Conservation (phyloP, 1,140 invertebrate genomes). For the Apis mellifera region DNA sequence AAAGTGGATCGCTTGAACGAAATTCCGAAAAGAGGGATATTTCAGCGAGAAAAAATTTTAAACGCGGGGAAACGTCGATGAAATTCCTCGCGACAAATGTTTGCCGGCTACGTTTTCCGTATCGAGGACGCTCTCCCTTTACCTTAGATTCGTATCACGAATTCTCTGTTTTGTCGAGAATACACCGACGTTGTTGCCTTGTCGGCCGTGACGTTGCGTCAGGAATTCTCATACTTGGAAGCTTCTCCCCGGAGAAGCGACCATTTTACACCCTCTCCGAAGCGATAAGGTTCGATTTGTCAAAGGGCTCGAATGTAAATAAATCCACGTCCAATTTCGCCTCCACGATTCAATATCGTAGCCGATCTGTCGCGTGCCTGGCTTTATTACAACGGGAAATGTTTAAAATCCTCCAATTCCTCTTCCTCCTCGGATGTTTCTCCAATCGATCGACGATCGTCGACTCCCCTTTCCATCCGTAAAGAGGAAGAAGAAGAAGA, state of each 20-base stretch:
- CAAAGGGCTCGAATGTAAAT: conserved; percentile 55
- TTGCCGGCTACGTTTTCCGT: conserved; percentile 21
- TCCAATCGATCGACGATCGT: no score
- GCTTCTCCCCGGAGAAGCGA: conserved; percentile 1
- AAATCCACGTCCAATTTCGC: conserved; percentile 50
- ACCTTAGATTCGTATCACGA: conserved; percentile 53
- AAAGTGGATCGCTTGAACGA: background rate
- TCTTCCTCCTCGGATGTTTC: no score
- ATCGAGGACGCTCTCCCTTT: conserved; percentile 17
- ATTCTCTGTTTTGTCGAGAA: conserved; percentile 38
- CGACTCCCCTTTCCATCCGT: no score
- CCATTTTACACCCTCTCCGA: conserved; percentile 16
- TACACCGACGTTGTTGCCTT: conserved; percentile 18
- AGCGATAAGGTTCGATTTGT: conserved; percentile 54
- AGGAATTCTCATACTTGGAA: conserved; percentile 58
- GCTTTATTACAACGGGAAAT: conserved; percentile 37
- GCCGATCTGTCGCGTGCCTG: background rate
- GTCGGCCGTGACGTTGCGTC: conserved; percentile 32
- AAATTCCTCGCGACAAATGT: conserved; percentile 28
- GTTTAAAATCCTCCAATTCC: no score
- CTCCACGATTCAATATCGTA: background rate
- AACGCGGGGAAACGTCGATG: conserved; percentile 17
- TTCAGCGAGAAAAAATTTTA: conserved; percentile 4
- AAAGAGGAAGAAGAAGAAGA: no score
- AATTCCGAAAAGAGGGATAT: background rate